Evolutionary conservation across 1,140 invertebrate species (phyloP).

Genomic region (Trachymyrmex septentrionalis): DNA sequence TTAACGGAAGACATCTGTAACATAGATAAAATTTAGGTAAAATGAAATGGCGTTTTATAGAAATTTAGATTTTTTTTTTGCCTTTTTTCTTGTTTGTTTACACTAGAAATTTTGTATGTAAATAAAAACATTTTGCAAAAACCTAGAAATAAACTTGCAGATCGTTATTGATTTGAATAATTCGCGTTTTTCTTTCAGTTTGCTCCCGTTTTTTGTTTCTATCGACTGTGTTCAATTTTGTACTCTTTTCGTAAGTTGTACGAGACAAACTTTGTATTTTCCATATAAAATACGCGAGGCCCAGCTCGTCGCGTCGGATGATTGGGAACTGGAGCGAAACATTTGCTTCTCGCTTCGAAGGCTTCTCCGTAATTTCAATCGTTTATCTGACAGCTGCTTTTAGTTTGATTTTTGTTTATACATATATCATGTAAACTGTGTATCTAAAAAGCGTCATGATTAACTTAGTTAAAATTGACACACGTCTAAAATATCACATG

Average conservation of each 20-base stretch:
- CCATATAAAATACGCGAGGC: constrained; percentile 54
- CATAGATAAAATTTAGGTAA: neutral
- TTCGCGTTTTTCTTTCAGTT: neutral
- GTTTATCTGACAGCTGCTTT: constrained; percentile 65
- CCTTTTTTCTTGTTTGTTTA: neutral
- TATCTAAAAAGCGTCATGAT: neutral
- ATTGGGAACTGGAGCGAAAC: constrained; percentile 75
- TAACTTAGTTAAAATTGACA: too few relatives aligned
- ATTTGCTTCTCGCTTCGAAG: constrained; percentile 74
- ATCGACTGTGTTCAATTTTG: constrained; percentile 21
- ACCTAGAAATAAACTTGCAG: neutral
- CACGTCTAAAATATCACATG: too few relatives aligned
- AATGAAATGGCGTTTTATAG: neutral
- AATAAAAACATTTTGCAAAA: neutral
- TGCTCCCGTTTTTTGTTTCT: neutral
- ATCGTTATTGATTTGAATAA: constrained; percentile 36
- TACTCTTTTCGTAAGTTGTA: constrained; percentile 43
- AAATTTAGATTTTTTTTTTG: neutral
- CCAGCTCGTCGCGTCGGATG: constrained; percentile 51
- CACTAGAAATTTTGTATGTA: neutral
- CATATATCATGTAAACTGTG: neutral
- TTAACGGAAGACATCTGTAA: neutral
- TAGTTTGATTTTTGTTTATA: constrained; percentile 60
- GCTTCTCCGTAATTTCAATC: constrained; percentile 70
- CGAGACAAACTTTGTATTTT: constrained; percentile 57